phyloP scores from a whole-genome alignment of 2,797 vertebrate genomes.

The Chromis chromis region DNA sequence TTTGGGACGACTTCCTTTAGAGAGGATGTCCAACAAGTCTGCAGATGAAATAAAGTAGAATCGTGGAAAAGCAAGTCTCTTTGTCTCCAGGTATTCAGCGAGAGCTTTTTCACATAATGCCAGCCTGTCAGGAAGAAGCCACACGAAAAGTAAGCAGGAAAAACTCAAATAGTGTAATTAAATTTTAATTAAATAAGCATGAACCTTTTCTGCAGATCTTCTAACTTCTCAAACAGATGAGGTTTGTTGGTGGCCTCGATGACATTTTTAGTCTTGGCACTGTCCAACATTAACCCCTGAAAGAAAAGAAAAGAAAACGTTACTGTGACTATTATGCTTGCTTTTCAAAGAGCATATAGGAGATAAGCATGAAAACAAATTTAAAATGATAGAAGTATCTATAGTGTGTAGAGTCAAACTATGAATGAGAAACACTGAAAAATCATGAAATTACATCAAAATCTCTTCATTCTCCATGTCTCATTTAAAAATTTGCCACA shows the following conservation, averaged over 20 bases:
- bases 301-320: slow-evolving; percentile 5
- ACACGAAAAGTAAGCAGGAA: neutral
- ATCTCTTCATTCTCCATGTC: no score
- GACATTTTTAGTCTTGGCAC: slow-evolving; percentile 84
- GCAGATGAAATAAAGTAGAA: slow-evolving; percentile 90
- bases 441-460: no score
- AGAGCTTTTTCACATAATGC: slow-evolving; percentile 86
- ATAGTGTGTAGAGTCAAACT: no score
- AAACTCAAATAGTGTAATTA: neutral
- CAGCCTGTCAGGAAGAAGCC: slow-evolving; percentile 65
- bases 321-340: no score
- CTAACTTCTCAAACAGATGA: slow-evolving; percentile 82
- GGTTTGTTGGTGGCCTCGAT: slow-evolving; percentile 86
- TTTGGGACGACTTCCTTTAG: slow-evolving; percentile 85
- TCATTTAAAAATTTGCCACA: no score
- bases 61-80: slow-evolving; percentile 80
- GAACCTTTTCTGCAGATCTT: slow-evolving; percentile 87
- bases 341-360: no score
- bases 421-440: no score
- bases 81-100: slow-evolving; percentile 85
- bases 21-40: slow-evolving; percentile 89
- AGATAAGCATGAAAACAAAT: no score
- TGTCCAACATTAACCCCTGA: slow-evolving; percentile 86
- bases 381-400: no score
- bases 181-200: slow-evolving; percentile 17